A percentile compares a stretch with the other conserved stretches of the same genome.
Conservation (phyloP, 2,113 vertebrate genomes). For the Pterocles burchelli region DNA sequence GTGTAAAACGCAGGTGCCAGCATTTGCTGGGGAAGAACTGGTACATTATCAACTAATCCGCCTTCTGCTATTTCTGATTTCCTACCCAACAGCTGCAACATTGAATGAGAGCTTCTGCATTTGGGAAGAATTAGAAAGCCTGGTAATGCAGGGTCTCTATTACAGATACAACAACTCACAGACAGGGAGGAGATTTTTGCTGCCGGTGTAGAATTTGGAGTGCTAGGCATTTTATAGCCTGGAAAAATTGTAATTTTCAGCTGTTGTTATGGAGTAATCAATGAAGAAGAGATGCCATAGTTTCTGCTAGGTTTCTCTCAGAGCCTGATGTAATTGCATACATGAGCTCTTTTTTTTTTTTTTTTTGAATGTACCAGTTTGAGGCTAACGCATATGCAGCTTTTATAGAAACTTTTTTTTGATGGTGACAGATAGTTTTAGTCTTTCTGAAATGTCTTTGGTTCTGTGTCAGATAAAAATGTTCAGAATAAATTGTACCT, state of each 20-base stretch:
- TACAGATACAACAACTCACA: slow-evolving; percentile 61
- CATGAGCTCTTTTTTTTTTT: background rate
- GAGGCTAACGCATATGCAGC: background rate
- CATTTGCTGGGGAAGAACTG: slow-evolving; percentile 75
- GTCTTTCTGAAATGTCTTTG: background rate
- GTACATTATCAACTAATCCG: slow-evolving; percentile 73
- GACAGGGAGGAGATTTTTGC: slow-evolving; percentile 61
- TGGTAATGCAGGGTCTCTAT: slow-evolving; percentile 58
- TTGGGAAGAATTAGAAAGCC: slow-evolving; percentile 71
- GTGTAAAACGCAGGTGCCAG: slow-evolving; percentile 69
- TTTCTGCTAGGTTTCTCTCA: slow-evolving; percentile 40
- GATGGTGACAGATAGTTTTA: background rate
- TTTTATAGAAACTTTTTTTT: background rate
- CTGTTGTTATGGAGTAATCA: slow-evolving; percentile 51
- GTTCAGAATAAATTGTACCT: background rate
- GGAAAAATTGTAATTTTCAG: slow-evolving; percentile 62
- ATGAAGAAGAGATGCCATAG: slow-evolving; percentile 20
- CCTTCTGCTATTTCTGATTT: slow-evolving; percentile 76
- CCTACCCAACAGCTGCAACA: slow-evolving; percentile 72
- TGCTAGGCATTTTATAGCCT: slow-evolving; percentile 56
- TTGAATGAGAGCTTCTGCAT: slow-evolving; percentile 71
- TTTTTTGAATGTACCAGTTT: background rate
- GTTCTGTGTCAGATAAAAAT: background rate
- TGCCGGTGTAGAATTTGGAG: slow-evolving; percentile 58
- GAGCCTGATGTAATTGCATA: slow-evolving; percentile 1